Conservation (phyloP, 2,113 vertebrate genomes). For the Sprattus sprattus region DNA sequence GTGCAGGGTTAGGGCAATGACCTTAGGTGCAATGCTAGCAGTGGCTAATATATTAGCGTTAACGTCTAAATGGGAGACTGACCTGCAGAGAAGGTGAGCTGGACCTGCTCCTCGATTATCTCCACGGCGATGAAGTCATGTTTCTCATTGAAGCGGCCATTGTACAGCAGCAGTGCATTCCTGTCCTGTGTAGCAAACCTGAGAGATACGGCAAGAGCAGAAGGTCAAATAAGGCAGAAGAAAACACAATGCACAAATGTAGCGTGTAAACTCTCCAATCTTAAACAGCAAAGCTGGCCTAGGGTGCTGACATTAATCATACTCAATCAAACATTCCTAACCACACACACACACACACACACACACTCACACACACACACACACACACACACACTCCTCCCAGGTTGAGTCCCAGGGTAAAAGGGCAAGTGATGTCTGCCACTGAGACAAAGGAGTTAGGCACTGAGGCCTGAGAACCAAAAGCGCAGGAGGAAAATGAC, state of each 20-base stretch:
- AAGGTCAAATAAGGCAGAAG: background rate
- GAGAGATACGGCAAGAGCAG: background rate
- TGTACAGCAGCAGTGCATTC: slow-evolving; percentile 90
- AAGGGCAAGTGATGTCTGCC: background rate
- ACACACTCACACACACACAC: background rate
- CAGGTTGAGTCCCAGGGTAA: background rate
- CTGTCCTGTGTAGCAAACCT: slow-evolving; percentile 92
- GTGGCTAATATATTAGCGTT: too few relatives aligned
- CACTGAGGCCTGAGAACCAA: background rate
- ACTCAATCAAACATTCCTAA: background rate
- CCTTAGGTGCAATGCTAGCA: background rate
- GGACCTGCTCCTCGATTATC: slow-evolving; percentile 92
- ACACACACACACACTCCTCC: background rate
- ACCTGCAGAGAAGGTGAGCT: slow-evolving; percentile 98
- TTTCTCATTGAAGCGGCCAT: slow-evolving; percentile 94
- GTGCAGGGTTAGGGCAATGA: background rate
- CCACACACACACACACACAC: background rate
- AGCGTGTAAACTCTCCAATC: too few relatives aligned
- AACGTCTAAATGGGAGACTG: slow-evolving; percentile 21
- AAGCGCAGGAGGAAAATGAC: background rate
- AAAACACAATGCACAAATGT: background rate
- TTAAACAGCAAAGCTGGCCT: too few relatives aligned
- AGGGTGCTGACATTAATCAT: background rate
- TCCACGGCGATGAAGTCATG: slow-evolving; percentile 96
- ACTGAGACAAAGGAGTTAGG: background rate